Evolutionary conservation across 2,888 invertebrate genomes (phyloP).

Genomic region (Drosophila multiciliata): DNA sequence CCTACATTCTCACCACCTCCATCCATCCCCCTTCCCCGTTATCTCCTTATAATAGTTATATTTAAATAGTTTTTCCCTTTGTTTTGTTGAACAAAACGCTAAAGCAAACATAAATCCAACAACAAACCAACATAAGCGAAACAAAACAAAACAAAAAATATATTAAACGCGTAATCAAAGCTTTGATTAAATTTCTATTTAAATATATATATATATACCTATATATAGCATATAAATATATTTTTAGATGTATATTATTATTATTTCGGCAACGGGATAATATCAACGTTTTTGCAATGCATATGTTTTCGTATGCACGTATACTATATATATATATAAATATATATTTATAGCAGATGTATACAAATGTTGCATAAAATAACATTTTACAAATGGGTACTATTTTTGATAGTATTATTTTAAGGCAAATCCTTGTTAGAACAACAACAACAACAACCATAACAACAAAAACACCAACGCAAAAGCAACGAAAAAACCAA

Average conservation of each 20-base stretch:
- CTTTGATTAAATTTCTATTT: conserved; percentile 77
- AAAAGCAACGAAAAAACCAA: conserved; percentile 43
- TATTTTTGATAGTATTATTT: conserved; percentile 81
- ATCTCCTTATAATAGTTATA: conserved; percentile 67
- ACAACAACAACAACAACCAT: conserved; percentile 55
- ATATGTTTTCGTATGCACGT: conserved; percentile 84
- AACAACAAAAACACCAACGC: conserved; percentile 38
- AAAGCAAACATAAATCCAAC: conserved; percentile 38
- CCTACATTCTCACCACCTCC: conserved; percentile 1
- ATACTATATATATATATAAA: conserved; percentile 39
- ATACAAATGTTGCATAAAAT: conserved; percentile 54
- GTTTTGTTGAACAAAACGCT: conserved; percentile 75
- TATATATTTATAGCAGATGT: conserved; percentile 60
- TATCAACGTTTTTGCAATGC: conserved; percentile 79
- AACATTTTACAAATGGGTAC: conserved; percentile 69
- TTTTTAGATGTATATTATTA: conserved; percentile 82
- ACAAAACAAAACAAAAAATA: conserved; percentile 49
- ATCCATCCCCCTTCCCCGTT: conserved; percentile 8
- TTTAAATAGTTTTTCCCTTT: conserved; percentile 76
- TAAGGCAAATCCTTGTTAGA: conserved; percentile 74
- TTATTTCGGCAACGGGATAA: conserved; percentile 76
- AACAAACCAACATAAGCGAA: conserved; percentile 37
- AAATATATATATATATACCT: conserved; percentile 68
- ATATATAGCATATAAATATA: conserved; percentile 80
- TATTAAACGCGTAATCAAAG: conserved; percentile 70